Conservation (phyloP, 2,797 vertebrate genomes). For the Steatocranus sp. region DNA sequence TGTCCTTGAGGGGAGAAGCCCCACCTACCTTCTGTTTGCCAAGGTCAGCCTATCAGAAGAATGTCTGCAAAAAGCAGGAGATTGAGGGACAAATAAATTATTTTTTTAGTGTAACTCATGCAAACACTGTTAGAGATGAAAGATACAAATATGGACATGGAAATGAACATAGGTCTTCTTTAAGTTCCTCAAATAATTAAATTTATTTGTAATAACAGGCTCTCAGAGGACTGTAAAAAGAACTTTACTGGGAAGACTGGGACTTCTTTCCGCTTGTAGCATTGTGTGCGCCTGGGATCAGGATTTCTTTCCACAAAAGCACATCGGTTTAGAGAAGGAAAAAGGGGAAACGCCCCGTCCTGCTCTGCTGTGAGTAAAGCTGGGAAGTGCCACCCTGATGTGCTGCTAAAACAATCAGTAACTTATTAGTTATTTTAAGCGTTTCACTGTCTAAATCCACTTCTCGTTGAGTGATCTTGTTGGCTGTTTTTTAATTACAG, state of each 20-base stretch:
- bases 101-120: background rate
- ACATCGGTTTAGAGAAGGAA: background rate
- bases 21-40: background rate
- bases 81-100: fast-evolving
- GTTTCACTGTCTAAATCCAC: background rate
- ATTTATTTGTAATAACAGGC: background rate
- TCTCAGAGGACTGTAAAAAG: background rate
- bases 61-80: background rate
- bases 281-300: background rate
- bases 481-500: background rate
- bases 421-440: background rate
- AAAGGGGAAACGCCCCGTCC: background rate
- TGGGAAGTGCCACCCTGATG: background rate
- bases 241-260: background rate
- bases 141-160: background rate
- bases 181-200: fast-evolving
- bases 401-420: background rate
- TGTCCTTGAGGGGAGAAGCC: background rate
- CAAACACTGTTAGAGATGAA: background rate
- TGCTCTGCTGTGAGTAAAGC: background rate
- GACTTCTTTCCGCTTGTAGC: background rate
- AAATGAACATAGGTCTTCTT: background rate
- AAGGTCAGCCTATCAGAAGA: background rate
- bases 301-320: background rate
- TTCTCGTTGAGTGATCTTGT: background rate